Evolutionary conservation across 2,888 invertebrate genomes (phyloP).

Genomic region (Archaeoteleia sp.): DNA sequence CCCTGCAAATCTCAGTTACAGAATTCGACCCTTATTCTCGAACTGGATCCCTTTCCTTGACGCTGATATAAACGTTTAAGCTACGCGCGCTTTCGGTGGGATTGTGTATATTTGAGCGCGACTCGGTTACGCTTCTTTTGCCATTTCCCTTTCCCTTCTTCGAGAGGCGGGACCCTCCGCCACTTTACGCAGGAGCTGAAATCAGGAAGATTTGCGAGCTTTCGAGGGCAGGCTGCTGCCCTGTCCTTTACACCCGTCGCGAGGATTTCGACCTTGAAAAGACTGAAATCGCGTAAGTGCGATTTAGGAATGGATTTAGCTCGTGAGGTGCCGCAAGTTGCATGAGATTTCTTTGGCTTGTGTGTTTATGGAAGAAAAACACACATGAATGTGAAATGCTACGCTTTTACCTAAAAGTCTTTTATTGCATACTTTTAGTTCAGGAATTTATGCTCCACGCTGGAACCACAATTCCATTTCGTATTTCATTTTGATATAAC

Average conservation of each 20-base stretch:
- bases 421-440: too few relatives aligned
- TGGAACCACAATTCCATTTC: too few relatives aligned
- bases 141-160: not conserved
- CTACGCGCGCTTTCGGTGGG: conserved; percentile 46
- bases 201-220: conserved; percentile 52
- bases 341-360: conserved; percentile 23
- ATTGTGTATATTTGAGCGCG: conserved; percentile 36
- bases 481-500: too few relatives aligned
- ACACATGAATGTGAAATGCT: too few relatives aligned
- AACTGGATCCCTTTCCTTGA: too few relatives aligned
- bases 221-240: conserved; percentile 45
- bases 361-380: not conserved
- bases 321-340: conserved; percentile 24
- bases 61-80: conserved; percentile 64
- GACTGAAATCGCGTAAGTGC: conserved; percentile 31
- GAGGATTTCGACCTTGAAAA: conserved; percentile 20
- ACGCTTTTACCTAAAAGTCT: too few relatives aligned
- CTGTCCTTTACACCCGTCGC: conserved; percentile 46
- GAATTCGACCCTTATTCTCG: conserved; percentile 34
- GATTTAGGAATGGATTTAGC: conserved; percentile 47
- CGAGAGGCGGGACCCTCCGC: conserved; percentile 13
- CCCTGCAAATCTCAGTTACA: conserved; percentile 76
- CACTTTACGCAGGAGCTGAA: conserved; percentile 35
- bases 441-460: too few relatives aligned
- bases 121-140: conserved; percentile 38